A percentile compares a stretch with the other conserved stretches of the same genome.
phyloP scores from a whole-genome alignment of 2,888 invertebrate genomes.

The Eupithecia subfuscata region DNA sequence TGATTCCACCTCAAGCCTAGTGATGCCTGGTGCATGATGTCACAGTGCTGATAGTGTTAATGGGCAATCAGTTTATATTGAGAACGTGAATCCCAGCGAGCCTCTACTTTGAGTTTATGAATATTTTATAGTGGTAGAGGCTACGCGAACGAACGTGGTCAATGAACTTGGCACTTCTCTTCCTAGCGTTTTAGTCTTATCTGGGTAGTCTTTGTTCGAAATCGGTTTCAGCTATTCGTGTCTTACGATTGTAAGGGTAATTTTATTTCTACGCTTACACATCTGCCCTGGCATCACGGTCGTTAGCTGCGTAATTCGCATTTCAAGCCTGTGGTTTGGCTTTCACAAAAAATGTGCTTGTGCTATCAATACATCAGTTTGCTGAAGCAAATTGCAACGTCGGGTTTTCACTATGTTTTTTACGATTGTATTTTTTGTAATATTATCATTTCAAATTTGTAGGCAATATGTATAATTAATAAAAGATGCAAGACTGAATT shows the following conservation, averaged over 20 bases:
- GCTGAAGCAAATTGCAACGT: not conserved
- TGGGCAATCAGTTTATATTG: slow-evolving; percentile 34
- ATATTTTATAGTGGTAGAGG: slow-evolving; percentile 10
- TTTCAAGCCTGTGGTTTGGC: not conserved
- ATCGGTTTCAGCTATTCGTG: not conserved
- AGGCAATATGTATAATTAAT: not conserved
- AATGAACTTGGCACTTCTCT: slow-evolving; percentile 54
- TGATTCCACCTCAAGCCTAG: slow-evolving; percentile 17
- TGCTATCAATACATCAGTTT: not conserved
- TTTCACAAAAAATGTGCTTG: not conserved
- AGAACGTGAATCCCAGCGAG: slow-evolving; percentile 28
- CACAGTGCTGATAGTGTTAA: slow-evolving; percentile 30
- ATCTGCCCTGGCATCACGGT: not conserved
- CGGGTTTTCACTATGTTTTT: not conserved
- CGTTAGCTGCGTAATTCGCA: not conserved
- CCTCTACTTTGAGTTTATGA: slow-evolving; percentile 16
- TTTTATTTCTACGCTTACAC: not conserved
- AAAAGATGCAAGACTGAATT: not conserved
- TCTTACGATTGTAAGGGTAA: not conserved
- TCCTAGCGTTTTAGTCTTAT: slow-evolving; percentile 29
- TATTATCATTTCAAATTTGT: not conserved
- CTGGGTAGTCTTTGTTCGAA: slow-evolving; percentile 20
- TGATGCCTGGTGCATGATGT: slow-evolving; percentile 36
- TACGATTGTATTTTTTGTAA: not conserved
- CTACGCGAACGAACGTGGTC: slow-evolving; percentile 35